Base-by-base conservation (phyloP, 2,113 vertebrate genomes). In the Nycticorax nycticorax region DNA sequence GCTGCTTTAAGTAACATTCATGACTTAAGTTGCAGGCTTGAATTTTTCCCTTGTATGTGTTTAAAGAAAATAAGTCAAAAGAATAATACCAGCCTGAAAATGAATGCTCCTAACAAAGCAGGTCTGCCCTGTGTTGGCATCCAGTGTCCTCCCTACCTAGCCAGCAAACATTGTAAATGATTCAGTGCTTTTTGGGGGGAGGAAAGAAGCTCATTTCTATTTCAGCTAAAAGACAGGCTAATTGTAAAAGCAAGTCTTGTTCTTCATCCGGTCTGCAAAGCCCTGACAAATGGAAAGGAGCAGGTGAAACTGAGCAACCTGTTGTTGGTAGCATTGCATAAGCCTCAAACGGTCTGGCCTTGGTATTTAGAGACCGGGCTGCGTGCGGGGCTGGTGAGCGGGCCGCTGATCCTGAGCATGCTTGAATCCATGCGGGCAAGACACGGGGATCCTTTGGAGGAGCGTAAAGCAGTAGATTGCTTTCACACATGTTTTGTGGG, bases 341-440 rank as follows among this genome's bases (percentile, higher is more conserved):
- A 52, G 26, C 28, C 50, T 52, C 71, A 7, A 14, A 12, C 0
- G 2, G 24, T 13, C 18, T 7, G 2, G 63, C 20, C 16, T 9
- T 35, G 41, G 30, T 16, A 2, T 3, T 23, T 14, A 3, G 71
- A 35, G n/a, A 48, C 18, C 7, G 56, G 68, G 41, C n/a, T 59
- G 57, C 1, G 3, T 26, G 37, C 1, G 9, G 71, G 50, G 56
- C 32, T 39, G 48, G 8, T 17, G 43, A 11, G 33, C 23, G 48
- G 24, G 71, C 60, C 23, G 12, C 18, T 33, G 24, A 5, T 19
- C 9, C 33, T 41, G 39, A 15, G 62, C 5, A 1, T 9, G 19
- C 32, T 11, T 17, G 47, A 12, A 4, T 57, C 22, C 27, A 2
- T 5, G 21, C 9, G 2, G 52, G 14, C 0, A 3, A 30, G 1